Conservation (phyloP, 1,140 invertebrate species). For the Ruditapes philippinarum region DNA sequence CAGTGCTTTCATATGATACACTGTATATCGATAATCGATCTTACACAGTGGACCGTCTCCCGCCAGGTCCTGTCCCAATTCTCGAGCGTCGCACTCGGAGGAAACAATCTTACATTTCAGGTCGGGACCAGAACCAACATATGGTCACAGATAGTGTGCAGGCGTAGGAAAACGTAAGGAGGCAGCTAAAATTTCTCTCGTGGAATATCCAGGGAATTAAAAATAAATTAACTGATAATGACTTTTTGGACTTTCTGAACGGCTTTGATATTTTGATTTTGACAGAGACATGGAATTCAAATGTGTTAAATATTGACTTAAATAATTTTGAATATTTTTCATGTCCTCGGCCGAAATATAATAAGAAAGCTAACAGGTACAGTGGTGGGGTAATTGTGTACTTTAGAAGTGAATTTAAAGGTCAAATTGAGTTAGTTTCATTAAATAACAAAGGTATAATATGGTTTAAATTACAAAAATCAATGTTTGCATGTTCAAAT, state of each 20-base stretch:
- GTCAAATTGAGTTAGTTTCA: neutral
- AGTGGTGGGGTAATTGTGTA: conserved; percentile 41
- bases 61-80: neutral
- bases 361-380: conserved; percentile 21
- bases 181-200: neutral
- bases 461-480: conserved; percentile 14
- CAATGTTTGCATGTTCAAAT: neutral
- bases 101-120: neutral
- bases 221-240: conserved; percentile 11
- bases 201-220: conserved; percentile 35
- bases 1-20: neutral
- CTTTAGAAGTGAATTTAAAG: neutral
- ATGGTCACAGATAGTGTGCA: too few species aligned
- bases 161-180: neutral
- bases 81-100: neutral
- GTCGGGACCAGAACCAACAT: too few species aligned
- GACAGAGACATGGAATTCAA: conserved; percentile 50
- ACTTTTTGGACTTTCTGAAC: conserved; percentile 30
- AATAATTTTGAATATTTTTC: conserved; percentile 28
- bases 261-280: conserved; percentile 21
- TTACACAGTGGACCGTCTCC: neutral
- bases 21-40: neutral
- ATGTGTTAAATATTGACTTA: neutral
- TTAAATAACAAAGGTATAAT: neutral
- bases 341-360: conserved; percentile 35